Conservation (phyloP, 2,797 vertebrate genomes). For the Myotis planiceps region DNA sequence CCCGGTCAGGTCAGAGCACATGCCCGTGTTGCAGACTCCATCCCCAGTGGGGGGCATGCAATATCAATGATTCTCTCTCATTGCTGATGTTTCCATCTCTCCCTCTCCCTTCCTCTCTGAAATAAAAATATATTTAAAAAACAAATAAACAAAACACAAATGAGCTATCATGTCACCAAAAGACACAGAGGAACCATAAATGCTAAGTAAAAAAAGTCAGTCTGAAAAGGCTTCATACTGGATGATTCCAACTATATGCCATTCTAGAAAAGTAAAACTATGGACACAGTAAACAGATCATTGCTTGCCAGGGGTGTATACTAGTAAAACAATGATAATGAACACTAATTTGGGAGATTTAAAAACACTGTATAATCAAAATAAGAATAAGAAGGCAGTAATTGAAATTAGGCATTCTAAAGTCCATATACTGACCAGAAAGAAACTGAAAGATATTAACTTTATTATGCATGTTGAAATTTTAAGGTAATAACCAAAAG, state of each 20-base stretch:
- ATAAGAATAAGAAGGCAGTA: not conserved
- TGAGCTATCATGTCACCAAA: not conserved
- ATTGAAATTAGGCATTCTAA: not conserved
- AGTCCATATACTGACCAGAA: not conserved
- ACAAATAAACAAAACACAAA: not conserved
- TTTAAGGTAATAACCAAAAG: not conserved
- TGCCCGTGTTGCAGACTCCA: too few species aligned
- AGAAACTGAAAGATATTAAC: not conserved
- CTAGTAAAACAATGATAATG: not conserved
- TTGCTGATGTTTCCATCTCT: too few species aligned
- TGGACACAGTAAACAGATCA: not conserved
- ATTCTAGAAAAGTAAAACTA: not conserved
- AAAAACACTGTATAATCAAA: not conserved
- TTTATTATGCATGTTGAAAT: not conserved
- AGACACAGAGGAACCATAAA: not conserved
- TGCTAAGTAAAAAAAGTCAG: not conserved
- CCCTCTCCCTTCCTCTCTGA: too few species aligned
- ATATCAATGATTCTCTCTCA: too few species aligned
- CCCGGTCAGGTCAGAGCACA: too few species aligned
- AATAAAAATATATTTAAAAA: too few species aligned
- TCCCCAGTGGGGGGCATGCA: too few species aligned
- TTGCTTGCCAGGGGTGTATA: not conserved
- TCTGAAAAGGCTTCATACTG: not conserved
- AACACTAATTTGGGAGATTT: not conserved
- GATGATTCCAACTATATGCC: not conserved